phyloP scores from a whole-genome alignment of 2,113 vertebrate genomes.

The Calypte anna region DNA sequence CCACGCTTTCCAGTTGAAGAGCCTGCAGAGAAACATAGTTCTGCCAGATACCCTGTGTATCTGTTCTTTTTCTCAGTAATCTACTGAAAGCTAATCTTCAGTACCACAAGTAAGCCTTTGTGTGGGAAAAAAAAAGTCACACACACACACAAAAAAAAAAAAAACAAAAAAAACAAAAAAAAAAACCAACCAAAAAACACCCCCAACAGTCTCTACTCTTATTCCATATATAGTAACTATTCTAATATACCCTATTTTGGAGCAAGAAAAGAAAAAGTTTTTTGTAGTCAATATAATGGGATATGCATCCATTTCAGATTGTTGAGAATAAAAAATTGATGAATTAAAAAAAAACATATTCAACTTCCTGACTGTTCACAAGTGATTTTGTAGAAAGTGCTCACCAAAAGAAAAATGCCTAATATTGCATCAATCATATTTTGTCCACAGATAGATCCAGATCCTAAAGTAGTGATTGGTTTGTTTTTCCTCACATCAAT shows the following conservation, averaged over 20 bases:
- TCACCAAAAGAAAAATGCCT: neutral
- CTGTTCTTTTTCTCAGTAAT: neutral
- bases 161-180: neutral
- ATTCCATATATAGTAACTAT: neutral
- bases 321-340: neutral
- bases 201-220: neutral
- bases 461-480: neutral
- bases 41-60: neutral
- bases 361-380: neutral
- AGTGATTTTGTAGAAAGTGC: neutral
- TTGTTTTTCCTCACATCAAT: neutral
- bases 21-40: neutral
- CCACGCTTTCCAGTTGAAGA: neutral
- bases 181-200: neutral
- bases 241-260: neutral
- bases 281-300: neutral
- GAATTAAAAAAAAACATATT: neutral
- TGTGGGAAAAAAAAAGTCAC: neutral
- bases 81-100: conserved; percentile 19
- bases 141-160: neutral
- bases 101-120: conserved; percentile 52
- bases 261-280: neutral
- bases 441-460: neutral
- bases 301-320: neutral
- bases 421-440: neutral